Percentiles rank a stretch among this genome's conserved stretches.
phyloP scores from a whole-genome alignment of 2,113 vertebrate genomes.

The Aldabrachelys gigantea region DNA sequence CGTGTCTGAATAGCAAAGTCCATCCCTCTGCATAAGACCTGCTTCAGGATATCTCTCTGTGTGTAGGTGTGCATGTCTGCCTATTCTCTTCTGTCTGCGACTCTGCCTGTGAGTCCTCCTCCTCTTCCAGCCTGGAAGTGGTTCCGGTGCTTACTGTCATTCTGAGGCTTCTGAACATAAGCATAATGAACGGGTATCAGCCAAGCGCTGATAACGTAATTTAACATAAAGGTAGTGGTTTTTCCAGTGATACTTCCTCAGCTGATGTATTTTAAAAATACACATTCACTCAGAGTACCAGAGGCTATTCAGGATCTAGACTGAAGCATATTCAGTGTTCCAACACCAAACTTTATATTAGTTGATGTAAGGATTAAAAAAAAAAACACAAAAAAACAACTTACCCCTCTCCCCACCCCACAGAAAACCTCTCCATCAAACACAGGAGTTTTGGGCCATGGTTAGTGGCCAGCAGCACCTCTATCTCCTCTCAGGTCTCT shows the following conservation, averaged over 20 bases:
- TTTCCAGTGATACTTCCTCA: not conserved
- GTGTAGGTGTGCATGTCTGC: not conserved
- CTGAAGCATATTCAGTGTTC: too few relatives aligned
- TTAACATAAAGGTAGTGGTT: not conserved
- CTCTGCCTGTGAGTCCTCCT: not conserved
- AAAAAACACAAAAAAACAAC: too few relatives aligned
- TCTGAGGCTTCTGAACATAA: not conserved
- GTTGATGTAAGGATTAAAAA: too few relatives aligned
- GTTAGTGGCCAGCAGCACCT: too few relatives aligned
- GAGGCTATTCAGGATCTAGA: too few relatives aligned
- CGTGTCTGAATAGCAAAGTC: not conserved
- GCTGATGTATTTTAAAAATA: not conserved
- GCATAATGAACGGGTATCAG: not conserved
- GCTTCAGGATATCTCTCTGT: not conserved
- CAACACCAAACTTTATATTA: too few relatives aligned
- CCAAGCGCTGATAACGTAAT: not conserved
- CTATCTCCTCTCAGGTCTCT: too few relatives aligned
- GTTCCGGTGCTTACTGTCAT: not conserved
- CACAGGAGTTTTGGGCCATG: too few relatives aligned
- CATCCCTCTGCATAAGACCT: not conserved
- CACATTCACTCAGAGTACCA: too few relatives aligned
- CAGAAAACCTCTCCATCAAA: too few relatives aligned
- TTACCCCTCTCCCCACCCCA: fast-evolving
- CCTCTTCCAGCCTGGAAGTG: not conserved
- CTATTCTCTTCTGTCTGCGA: not conserved